Percentiles rank a stretch among this genome's conserved stretches.
Evolutionary conservation across 2,888 invertebrate genomes (phyloP).

Genomic region (Dryococelus australis): DNA sequence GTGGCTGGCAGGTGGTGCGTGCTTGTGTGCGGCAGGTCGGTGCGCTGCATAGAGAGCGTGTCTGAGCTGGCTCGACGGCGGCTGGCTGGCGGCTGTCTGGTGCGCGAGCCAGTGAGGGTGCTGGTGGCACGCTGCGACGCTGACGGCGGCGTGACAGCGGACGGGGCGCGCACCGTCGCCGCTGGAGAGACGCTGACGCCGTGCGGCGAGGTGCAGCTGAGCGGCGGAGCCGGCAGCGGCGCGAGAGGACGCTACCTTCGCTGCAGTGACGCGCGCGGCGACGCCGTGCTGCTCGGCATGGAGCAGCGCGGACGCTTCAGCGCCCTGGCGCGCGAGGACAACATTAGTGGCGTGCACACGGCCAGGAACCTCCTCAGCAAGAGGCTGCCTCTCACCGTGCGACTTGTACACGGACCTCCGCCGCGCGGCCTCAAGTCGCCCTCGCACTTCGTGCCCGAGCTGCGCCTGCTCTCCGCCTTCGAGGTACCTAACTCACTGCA

Average conservation of each 20-base stretch:
- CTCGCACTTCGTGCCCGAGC: slow-evolving; percentile 83
- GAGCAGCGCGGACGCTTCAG: slow-evolving; percentile 93
- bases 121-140: slow-evolving; percentile 61
- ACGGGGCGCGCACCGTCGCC: slow-evolving; percentile 77
- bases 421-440: slow-evolving; percentile 85
- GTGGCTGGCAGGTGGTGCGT: too few relatives aligned
- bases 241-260: slow-evolving; percentile 82
- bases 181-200: slow-evolving; percentile 86
- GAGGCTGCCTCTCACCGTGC: slow-evolving; percentile 89
- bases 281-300: slow-evolving; percentile 80
- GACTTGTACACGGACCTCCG: slow-evolving; percentile 88
- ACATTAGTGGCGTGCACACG: slow-evolving; percentile 93
- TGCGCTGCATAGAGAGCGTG: slow-evolving; percentile 88
- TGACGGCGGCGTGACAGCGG: slow-evolving; percentile 68
- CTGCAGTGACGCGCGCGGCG: slow-evolving; percentile 86
- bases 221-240: slow-evolving; percentile 70
- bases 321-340: slow-evolving; percentile 90
- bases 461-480: slow-evolving; percentile 82
- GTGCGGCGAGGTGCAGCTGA: slow-evolving; percentile 68
- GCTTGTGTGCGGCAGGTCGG: slow-evolving; percentile 76
- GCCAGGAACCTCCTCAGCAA: slow-evolving; percentile 88
- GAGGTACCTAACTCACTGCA: slow-evolving; percentile 58
- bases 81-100: slow-evolving; percentile 77
- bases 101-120: slow-evolving; percentile 79
- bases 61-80: slow-evolving; percentile 77